Conservation (phyloP, 2,888 invertebrate species). For the Cryptocephalus moraei region DNA sequence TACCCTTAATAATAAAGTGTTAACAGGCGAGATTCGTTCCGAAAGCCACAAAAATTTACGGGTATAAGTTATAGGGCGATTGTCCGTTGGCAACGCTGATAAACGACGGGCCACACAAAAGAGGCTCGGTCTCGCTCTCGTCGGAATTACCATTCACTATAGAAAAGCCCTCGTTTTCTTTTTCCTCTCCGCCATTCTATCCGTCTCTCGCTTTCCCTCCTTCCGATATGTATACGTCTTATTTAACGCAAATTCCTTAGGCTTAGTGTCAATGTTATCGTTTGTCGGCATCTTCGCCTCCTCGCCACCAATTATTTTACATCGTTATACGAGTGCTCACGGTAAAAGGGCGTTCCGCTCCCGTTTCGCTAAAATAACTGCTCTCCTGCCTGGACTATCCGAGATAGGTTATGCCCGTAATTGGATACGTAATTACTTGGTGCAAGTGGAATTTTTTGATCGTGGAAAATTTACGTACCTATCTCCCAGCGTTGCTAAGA, state of each 20-base stretch:
- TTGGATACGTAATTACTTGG: too few relatives aligned
- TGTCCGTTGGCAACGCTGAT: conserved; percentile 7
- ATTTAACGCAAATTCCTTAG: conserved; percentile 22
- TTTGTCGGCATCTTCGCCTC: conserved; percentile 20
- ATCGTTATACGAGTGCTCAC: conserved; percentile 5
- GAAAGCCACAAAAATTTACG: conserved; percentile 4
- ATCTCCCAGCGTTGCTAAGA: too few relatives aligned
- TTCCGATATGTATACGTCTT: conserved; percentile 16
- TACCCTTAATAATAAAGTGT: too few relatives aligned
- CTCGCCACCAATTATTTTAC: conserved; percentile 20
- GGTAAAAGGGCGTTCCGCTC: neutral
- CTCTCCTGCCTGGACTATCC: neutral
- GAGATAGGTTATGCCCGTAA: too few relatives aligned
- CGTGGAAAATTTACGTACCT: too few relatives aligned
- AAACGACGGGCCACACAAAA: conserved; percentile 8
- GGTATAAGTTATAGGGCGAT: conserved; percentile 7
- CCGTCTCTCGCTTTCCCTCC: too few relatives aligned
- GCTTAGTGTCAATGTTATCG: conserved; percentile 21
- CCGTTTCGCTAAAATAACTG: neutral
- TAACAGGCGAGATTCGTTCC: neutral
- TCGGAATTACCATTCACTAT: conserved; percentile 22
- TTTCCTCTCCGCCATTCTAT: conserved; percentile 7
- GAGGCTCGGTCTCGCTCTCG: conserved; percentile 9
- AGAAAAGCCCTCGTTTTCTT: conserved; percentile 18
- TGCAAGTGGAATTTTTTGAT: too few relatives aligned